These are phyloP conservation scores for Melipona bicolor DNA, from an alignment of 2,888 invertebrate species.

Conservation along the genomic window DNA sequence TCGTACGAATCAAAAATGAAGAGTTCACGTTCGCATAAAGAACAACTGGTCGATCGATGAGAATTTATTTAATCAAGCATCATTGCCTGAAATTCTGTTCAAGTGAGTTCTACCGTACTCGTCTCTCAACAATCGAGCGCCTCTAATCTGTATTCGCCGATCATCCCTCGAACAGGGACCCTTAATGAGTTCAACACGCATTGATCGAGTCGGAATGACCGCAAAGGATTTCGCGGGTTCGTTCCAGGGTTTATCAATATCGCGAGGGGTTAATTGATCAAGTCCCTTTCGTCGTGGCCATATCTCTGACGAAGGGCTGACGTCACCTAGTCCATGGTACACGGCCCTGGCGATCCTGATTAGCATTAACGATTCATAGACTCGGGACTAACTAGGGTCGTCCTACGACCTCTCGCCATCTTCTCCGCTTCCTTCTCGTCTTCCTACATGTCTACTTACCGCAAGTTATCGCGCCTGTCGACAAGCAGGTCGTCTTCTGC, in stretches of 20 bases:
- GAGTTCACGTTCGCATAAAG: no score
- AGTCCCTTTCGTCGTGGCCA: slow-evolving; percentile 70
- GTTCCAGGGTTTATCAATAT: slow-evolving; percentile 69
- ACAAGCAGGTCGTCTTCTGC: slow-evolving; percentile 75
- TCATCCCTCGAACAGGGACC: slow-evolving; percentile 7
- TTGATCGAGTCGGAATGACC: slow-evolving; percentile 34
- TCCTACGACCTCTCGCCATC: slow-evolving; percentile 72
- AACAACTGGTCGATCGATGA: no score
- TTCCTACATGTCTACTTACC: slow-evolving; percentile 55
- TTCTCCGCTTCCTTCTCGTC: slow-evolving; percentile 67
- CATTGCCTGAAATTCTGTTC: not conserved
- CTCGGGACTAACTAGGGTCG: slow-evolving; percentile 76
- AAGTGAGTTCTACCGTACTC: not conserved
- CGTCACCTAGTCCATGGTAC: slow-evolving; percentile 73
- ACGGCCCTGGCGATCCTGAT: slow-evolving; percentile 77
- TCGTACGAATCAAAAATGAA: no score
- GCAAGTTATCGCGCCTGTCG: slow-evolving; percentile 67
- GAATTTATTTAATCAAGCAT: no score
- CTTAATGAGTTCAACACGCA: slow-evolving; percentile 37
- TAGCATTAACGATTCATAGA: slow-evolving; percentile 82
- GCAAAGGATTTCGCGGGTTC: slow-evolving; percentile 49
- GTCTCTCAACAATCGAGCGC: slow-evolving; percentile 4
- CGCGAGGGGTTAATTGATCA: slow-evolving; percentile 76
- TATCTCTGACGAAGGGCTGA: slow-evolving; percentile 77
- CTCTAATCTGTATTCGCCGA: not conserved